A percentile compares a stretch with the other conserved stretches of the same genome.
These are phyloP conservation scores for Megalops atlanticus DNA, from an alignment of 2,113 vertebrate genomes.

Conservation along the genomic window DNA sequence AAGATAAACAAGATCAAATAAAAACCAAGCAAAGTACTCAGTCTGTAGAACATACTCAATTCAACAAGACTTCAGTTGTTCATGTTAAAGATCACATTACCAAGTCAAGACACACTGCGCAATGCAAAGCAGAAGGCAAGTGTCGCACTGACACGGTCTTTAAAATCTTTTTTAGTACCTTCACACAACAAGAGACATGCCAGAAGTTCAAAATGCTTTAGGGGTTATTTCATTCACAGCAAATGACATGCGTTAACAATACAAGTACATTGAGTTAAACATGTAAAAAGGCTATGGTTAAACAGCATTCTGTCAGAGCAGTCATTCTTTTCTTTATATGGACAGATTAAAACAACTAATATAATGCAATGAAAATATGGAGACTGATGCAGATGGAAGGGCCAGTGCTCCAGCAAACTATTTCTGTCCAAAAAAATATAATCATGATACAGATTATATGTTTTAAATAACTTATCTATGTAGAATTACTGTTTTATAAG, in stretches of 20 bases:
- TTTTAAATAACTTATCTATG: too few species aligned
- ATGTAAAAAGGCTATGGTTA: not conserved
- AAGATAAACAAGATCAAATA: not conserved
- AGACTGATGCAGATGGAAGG: too few species aligned
- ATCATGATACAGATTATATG: too few species aligned
- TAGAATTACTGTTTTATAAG: too few species aligned
- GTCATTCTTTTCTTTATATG: too few species aligned
- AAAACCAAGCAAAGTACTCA: not conserved
- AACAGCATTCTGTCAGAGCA: not conserved
- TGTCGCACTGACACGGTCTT: not conserved
- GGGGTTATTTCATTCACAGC: not conserved
- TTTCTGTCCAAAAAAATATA: too few species aligned
- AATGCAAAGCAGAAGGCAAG: constrained; percentile 10
- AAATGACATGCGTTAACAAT: not conserved
- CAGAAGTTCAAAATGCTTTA: not conserved
- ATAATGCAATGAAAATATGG: too few species aligned
- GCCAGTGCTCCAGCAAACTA: too few species aligned
- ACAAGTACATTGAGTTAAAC: not conserved
- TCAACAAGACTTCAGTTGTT: constrained; percentile 19
- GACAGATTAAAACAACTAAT: too few species aligned
- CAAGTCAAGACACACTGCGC: constrained; percentile 50
- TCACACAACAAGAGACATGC: not conserved
- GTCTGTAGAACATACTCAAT: constrained; percentile 1
- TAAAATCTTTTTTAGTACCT: not conserved
- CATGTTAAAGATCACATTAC: constrained; percentile 38